A percentile compares a stretch with the other conserved stretches of the same genome.
Conservation (phyloP, 2,797 vertebrate genomes). For the Epinephelus awoara region DNA sequence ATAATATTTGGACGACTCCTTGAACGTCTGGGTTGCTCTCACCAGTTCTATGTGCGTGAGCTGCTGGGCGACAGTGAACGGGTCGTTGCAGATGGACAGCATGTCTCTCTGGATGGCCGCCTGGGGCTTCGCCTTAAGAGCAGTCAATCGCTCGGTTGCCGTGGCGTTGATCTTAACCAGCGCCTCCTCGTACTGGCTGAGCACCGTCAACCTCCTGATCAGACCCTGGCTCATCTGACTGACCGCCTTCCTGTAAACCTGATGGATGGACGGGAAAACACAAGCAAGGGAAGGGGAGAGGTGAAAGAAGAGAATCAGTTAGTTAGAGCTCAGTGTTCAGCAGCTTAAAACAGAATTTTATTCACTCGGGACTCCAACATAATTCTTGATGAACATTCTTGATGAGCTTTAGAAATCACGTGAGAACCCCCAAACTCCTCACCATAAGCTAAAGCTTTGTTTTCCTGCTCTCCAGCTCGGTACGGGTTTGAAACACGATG, state of each 20-base stretch:
- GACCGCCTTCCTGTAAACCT: constrained; percentile 92
- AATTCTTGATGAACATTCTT: neutral
- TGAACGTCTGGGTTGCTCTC: constrained; percentile 48
- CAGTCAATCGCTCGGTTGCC: constrained; percentile 86
- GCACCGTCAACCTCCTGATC: constrained; percentile 89
- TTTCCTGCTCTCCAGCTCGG: neutral
- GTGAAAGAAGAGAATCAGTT: neutral
- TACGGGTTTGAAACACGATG: neutral
- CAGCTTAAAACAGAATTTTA: neutral
- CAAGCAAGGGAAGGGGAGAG: neutral
- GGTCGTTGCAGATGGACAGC: constrained; percentile 92
- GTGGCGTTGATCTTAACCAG: constrained; percentile 91
- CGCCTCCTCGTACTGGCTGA: constrained; percentile 95
- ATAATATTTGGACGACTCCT: neutral
- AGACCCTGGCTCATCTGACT: constrained; percentile 92
- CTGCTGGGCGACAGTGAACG: constrained; percentile 94
- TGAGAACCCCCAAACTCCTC: neutral
- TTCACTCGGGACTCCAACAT: neutral
- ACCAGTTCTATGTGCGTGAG: constrained; percentile 97
- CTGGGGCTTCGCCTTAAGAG: constrained; percentile 93
- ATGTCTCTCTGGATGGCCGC: constrained; percentile 92
- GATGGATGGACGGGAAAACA: neutral
- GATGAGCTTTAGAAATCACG: neutral
- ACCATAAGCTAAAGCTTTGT: neutral
- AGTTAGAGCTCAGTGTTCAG: neutral